Evolutionary conservation across 2,113 vertebrate genomes (phyloP), one percentile per base, ranked within the genome.

Genomic region (Nesoenas mayeri): DNA sequence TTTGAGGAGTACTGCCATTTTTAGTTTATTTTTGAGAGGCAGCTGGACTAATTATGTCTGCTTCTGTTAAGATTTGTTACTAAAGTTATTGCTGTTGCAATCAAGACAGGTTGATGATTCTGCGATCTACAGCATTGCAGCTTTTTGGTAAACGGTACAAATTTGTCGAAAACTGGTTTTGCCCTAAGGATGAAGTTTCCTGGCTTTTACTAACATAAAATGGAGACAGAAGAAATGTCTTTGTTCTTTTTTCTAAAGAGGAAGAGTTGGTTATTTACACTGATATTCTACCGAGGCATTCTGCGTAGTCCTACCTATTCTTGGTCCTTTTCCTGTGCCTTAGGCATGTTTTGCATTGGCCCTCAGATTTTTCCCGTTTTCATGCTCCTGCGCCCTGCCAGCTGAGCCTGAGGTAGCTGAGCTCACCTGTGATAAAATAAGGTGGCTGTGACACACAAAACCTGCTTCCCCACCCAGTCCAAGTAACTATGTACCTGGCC

Each of bases 391-490:
- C 7, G 2, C 70, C 53, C 18, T 0, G 2, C 69, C 74, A 73
- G 51, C 69, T 74, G 73, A 81, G 74, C 32, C 31, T 66, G 67
- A 25, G 24, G 22, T 34, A 48, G 31, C 31, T 50, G 66, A 26
- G 60, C 51, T 93, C 42, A 62, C 44, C 47, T 81, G 22, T 54
- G 79, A 58, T n/a, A 65, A 40, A 87, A 67, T 17, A 11, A 88
- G 24, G 34, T 72, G 56, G 12, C 64, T 61, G 58, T 3, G 16
- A 32, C 61, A 80, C 26, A 34, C 25, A 60, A 40, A 72, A 17
- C n/a, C 50, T 1, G 0, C 69, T 79, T 85, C 58, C 31, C 24
- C 2, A 5, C 29, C n/a, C 2, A 0, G 14, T 51, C 34, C 1
- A 0, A 61, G 42, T 31, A 42, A 67, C 93, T 71, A 19, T 40